These are phyloP conservation scores for Amphimallon solstitiale DNA, from an alignment of 2,888 invertebrate species.

Conservation along the genomic window DNA sequence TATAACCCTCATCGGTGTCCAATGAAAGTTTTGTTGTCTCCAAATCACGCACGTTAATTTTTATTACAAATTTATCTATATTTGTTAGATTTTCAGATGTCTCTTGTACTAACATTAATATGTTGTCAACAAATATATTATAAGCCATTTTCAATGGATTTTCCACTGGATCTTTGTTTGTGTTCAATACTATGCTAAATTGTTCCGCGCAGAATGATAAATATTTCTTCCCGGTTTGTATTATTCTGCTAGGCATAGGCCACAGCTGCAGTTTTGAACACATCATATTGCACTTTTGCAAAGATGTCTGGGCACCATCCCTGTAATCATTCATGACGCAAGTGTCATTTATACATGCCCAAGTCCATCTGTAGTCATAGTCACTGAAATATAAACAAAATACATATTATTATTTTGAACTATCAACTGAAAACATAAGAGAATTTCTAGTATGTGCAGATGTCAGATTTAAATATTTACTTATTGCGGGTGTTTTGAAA, in stretches of 20 bases:
- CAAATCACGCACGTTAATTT: slow-evolving; percentile 64
- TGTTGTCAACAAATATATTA: slow-evolving; percentile 59
- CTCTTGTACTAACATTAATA: slow-evolving; percentile 34
- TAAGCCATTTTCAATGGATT: slow-evolving; percentile 65
- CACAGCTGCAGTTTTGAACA: slow-evolving; percentile 76
- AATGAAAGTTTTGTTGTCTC: slow-evolving; percentile 67
- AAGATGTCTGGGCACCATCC: slow-evolving; percentile 63
- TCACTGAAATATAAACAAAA: slow-evolving; percentile 4
- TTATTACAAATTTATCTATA: slow-evolving; percentile 54
- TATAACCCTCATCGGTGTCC: slow-evolving; percentile 78
- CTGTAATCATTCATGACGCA: slow-evolving; percentile 67
- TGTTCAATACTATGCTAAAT: slow-evolving; percentile 52
- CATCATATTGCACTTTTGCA: slow-evolving; percentile 78
- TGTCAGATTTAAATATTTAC: too few relatives aligned
- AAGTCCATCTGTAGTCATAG: slow-evolving; percentile 67
- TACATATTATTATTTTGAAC: too few relatives aligned
- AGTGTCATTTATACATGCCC: slow-evolving; percentile 72
- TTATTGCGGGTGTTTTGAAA: too few relatives aligned
- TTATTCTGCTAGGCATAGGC: slow-evolving; percentile 78
- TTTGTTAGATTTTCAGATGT: slow-evolving; percentile 3
- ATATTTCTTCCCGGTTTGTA: slow-evolving; percentile 69
- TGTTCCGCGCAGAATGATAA: slow-evolving; percentile 67
- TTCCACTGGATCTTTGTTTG: slow-evolving; percentile 56
- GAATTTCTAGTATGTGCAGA: too few relatives aligned
- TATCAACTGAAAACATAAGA: too few relatives aligned